Conservation (phyloP, 1,140 invertebrate species). For the Heliconius melpomene region DNA sequence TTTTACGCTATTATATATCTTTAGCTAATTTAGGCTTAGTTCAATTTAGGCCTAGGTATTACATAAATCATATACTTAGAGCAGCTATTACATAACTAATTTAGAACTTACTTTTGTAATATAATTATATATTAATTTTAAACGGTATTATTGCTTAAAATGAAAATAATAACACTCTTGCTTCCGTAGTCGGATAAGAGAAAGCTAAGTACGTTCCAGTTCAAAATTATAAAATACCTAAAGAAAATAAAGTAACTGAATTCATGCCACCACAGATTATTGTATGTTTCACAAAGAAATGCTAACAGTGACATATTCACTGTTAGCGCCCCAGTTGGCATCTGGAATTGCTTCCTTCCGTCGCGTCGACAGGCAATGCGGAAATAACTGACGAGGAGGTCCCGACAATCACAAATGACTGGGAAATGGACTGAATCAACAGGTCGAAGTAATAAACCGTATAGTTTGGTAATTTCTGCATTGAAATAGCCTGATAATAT, state of each 20-base stretch:
- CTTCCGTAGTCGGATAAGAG: too few species aligned
- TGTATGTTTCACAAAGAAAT: conserved; percentile 19
- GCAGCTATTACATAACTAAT: too few species aligned
- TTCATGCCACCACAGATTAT: background rate
- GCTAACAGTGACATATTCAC: conserved; percentile 21
- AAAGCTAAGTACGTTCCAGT: too few species aligned
- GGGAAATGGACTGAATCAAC: conserved; percentile 73
- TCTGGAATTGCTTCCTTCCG: conserved; percentile 77
- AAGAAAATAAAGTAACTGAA: background rate
- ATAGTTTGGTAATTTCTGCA: background rate
- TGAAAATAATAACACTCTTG: too few species aligned
- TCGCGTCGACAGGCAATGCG: conserved; percentile 54
- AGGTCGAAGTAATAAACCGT: conserved; percentile 44
- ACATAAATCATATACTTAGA: too few species aligned
- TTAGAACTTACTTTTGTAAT: too few species aligned
- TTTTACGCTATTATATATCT: conserved; percentile 7
- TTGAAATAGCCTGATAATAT: background rate
- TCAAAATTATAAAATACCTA: background rate
- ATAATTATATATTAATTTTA: too few species aligned
- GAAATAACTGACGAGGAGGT: conserved; percentile 68
- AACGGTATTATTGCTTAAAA: too few species aligned
- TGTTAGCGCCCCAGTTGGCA: conserved; percentile 56
- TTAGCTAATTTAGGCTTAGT: background rate
- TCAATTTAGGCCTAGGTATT: background rate
- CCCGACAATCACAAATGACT: conserved; percentile 58